Conservation (phyloP, 1,140 invertebrate genomes). For the Drosophila sulfurigaster region DNA sequence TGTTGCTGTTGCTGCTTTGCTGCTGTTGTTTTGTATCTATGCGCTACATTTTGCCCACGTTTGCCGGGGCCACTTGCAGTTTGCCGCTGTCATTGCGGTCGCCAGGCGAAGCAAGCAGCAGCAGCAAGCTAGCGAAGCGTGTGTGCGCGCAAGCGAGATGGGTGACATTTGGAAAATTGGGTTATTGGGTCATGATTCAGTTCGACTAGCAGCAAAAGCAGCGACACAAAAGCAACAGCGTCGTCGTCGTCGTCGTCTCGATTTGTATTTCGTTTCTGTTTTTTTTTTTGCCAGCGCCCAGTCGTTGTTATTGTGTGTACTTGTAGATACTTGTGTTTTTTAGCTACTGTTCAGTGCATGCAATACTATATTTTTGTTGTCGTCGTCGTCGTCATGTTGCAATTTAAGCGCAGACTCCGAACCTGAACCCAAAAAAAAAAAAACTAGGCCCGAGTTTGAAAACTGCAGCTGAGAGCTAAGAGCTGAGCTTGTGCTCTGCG, state of each 20-base stretch:
- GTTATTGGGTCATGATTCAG: constrained; percentile 83
- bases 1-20: constrained; percentile 45
- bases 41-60: constrained; percentile 67
- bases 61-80: constrained; percentile 48
- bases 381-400: constrained; percentile 52
- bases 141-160: constrained; percentile 57
- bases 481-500: constrained; percentile 38
- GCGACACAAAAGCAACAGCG: constrained; percentile 41
- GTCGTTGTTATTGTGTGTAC: constrained; percentile 54
- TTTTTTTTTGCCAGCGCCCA: constrained; percentile 51
- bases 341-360: constrained; percentile 70
- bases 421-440: constrained; percentile 4
- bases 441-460: constrained; percentile 1
- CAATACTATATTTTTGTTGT: constrained; percentile 35
- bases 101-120: constrained; percentile 14
- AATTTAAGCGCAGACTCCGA: constrained; percentile 52
- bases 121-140: no score
- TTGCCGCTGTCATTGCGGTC: constrained; percentile 73
- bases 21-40: constrained; percentile 21
- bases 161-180: constrained; percentile 64
- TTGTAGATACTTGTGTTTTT: constrained; percentile 77
- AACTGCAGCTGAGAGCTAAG: constrained; percentile 31
- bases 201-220: constrained; percentile 73
- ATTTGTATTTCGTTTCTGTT: constrained; percentile 66
- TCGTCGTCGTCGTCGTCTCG: constrained; percentile 45